Evolutionary conservation across 2,888 invertebrate genomes (phyloP).

Genomic region (Phymatocera aterrima): DNA sequence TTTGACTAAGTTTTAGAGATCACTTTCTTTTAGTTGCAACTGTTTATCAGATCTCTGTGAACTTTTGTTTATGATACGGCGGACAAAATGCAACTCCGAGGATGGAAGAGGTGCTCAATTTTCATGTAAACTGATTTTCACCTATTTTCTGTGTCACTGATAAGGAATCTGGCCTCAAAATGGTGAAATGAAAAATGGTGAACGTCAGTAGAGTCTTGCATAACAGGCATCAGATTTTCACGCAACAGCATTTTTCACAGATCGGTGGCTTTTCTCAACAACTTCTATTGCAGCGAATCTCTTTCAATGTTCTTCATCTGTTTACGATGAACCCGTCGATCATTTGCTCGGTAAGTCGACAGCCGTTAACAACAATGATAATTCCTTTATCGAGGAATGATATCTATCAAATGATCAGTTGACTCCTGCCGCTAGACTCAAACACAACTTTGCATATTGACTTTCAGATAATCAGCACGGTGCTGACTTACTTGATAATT

Average conservation of each 20-base stretch:
- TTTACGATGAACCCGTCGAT: conserved; percentile 19
- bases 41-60: too few species aligned
- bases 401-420: not conserved
- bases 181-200: too few species aligned
- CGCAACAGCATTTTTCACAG: not conserved
- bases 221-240: too few species aligned
- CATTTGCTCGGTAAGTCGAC: conserved; percentile 27
- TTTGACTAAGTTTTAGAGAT: too few species aligned
- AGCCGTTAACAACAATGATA: not conserved
- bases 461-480: conserved; percentile 24
- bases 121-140: too few species aligned
- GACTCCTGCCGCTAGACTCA: not conserved
- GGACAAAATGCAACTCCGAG: too few species aligned
- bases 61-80: too few species aligned
- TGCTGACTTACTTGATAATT: conserved; percentile 25
- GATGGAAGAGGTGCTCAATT: too few species aligned
- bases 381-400: not conserved
- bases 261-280: conserved; percentile 4
- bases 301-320: conserved; percentile 11
- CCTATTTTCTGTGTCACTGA: too few species aligned
- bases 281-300: not conserved
- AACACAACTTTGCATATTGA: not conserved
- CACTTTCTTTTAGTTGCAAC: too few species aligned
- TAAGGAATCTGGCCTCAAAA: too few species aligned
- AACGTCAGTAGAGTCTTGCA: too few species aligned